Evolutionary conservation across 1,140 invertebrate species (phyloP).

Genomic region (Drosophila malerkotliana): DNA sequence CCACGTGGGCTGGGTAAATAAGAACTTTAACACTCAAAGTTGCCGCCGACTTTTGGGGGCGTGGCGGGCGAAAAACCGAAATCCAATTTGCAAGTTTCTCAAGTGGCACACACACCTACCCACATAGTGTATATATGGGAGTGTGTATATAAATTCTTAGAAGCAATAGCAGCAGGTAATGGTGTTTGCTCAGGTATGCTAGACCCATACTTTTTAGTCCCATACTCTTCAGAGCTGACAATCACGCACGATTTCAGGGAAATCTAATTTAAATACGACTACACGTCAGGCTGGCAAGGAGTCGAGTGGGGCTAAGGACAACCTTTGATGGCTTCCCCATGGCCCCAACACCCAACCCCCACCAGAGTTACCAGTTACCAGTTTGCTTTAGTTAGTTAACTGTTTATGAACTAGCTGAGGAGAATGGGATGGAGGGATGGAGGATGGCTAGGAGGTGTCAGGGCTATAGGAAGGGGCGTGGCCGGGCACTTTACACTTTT

Average conservation of each 20-base stretch:
- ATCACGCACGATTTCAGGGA: slow-evolving; percentile 81
- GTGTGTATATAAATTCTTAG: slow-evolving; percentile 22
- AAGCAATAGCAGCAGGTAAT: slow-evolving; percentile 48
- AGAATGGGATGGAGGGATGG: slow-evolving; percentile 1
- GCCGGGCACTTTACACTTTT: slow-evolving; percentile 77
- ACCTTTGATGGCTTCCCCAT: slow-evolving; percentile 69
- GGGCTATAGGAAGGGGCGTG: slow-evolving; percentile 51
- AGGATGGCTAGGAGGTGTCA: slow-evolving; percentile 7
- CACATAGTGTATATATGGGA: slow-evolving; percentile 1
- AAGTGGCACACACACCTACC: slow-evolving; percentile 61
- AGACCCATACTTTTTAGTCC: slow-evolving; percentile 6
- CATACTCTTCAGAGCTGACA: slow-evolving; percentile 51
- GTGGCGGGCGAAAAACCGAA: slow-evolving; percentile 60
- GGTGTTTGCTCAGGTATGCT: slow-evolving; percentile 58
- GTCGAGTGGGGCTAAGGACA: slow-evolving; percentile 25
- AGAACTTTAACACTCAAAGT: slow-evolving; percentile 62
- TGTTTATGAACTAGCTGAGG: slow-evolving; percentile 65
- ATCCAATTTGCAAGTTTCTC: slow-evolving; percentile 81
- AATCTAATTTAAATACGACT: slow-evolving; percentile 82
- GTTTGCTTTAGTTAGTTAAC: slow-evolving; percentile 79
- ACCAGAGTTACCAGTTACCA: slow-evolving; percentile 41
- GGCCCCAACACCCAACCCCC: not conserved
- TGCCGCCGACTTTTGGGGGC: slow-evolving; percentile 22
- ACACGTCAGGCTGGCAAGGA: slow-evolving; percentile 53
- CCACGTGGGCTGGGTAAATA: slow-evolving; percentile 31